Base-by-base conservation (phyloP, 2,113 vertebrate genomes). In the Dendrocopos noguchii region DNA sequence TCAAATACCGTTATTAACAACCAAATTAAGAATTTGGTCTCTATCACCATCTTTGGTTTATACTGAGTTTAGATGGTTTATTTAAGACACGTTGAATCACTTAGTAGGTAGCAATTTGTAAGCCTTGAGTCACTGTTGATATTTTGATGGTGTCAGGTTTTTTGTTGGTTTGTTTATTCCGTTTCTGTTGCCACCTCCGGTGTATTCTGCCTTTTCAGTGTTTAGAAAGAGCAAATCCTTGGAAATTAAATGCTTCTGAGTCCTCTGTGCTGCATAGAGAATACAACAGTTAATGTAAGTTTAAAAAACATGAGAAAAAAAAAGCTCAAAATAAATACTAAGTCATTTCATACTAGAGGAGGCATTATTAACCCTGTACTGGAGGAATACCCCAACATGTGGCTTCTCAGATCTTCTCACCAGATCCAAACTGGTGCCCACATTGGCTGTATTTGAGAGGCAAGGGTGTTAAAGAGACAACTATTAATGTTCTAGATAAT, bases 91-190 rank as follows among this genome's bases (percentile, higher is more conserved):
- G 25, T 83, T 81, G 85, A 78, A 64, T 75, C 17, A 66, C 63
- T 92, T 78, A 2, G 22, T 81, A 75, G 57, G 50, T 57, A 88
- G 31, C 29, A 81, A 88, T 90, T 84, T 81, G 56, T 84, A 83
- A 72, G 80, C 39, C 39, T 65, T 83, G 85, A 91, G 36, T 95
- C 76, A 94, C 31, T 91, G 65, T 72, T 86, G 85, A 44, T 95
- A 79, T 78, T 93, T 84, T 81, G 67, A 68, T 79, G 46, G 18
- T 75, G 55, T 44, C 71, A 27, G 24, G 39, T 8, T 9, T 9
- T 65, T 72, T 76, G 52, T 79, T 93, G 57, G 36, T 78, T 86
- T 72, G 68, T 85, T 93, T 57, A 3, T 73, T 81, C 50, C 61
- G 44, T 65, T 86, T n/a, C 19, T 50, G 52, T 86, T 91, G 57